Evolutionary conservation across 2,888 invertebrate species (phyloP).

Genomic region (Leptothorax acervorum): DNA sequence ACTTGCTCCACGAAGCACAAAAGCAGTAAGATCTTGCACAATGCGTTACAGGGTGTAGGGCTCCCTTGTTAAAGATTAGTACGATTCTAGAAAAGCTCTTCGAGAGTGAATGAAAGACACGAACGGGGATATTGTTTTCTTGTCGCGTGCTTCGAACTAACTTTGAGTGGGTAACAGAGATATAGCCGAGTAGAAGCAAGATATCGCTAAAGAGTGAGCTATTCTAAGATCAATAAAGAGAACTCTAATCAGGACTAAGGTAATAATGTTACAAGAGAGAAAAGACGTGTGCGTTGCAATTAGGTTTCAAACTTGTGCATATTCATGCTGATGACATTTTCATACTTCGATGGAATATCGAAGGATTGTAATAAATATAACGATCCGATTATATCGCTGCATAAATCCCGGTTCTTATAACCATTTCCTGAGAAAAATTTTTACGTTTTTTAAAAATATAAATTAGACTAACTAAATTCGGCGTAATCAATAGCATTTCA

Average conservation of each 20-base stretch:
- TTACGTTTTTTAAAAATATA: constrained; percentile 60
- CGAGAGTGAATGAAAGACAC: constrained; percentile 68
- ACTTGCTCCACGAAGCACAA: constrained; percentile 42
- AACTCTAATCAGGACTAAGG: constrained; percentile 55
- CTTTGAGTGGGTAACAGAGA: constrained; percentile 41
- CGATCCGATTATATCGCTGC: neutral
- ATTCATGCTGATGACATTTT: neutral
- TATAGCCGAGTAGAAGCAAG: constrained; percentile 20
- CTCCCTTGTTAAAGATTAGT: constrained; percentile 68
- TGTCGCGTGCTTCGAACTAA: constrained; percentile 54
- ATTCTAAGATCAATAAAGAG: constrained; percentile 18
- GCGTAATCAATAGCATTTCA: constrained; percentile 72
- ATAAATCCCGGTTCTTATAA: neutral
- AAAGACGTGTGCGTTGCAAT: constrained; percentile 8
- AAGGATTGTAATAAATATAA: neutral
- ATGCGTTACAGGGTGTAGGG: constrained; percentile 56
- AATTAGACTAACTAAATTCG: constrained; percentile 73
- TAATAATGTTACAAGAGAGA: constrained; percentile 32
- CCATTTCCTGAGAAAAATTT: neutral
- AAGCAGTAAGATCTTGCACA: constrained; percentile 58
- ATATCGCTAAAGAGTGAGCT: constrained; percentile 34
- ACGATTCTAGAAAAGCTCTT: constrained; percentile 64
- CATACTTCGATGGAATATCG: neutral
- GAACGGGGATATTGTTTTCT: constrained; percentile 70
- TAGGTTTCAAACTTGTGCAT: neutral